Evolutionary conservation across 2,888 invertebrate species (phyloP).

Genomic region (Hypomecis punctinalis): DNA sequence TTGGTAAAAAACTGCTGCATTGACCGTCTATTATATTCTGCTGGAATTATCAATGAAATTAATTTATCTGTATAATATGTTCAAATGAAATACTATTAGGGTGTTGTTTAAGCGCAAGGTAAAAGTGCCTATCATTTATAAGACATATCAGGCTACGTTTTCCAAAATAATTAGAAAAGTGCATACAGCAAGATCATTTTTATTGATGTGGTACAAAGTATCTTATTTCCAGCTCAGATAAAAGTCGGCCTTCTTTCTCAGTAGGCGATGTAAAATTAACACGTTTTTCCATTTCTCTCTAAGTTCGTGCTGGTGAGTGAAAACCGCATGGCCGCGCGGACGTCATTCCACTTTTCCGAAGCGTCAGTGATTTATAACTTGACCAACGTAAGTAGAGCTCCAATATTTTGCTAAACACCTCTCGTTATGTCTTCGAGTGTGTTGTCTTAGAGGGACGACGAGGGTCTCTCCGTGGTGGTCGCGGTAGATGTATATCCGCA

Average conservation of each 20-base stretch:
- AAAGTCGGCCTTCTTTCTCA: constrained; percentile 51
- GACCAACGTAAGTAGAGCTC: constrained; percentile 62
- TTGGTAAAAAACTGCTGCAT: too few relatives aligned
- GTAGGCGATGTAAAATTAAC: constrained; percentile 63
- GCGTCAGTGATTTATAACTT: constrained; percentile 72
- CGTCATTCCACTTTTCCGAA: constrained; percentile 84
- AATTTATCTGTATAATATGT: too few relatives aligned
- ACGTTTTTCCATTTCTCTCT: constrained; percentile 75
- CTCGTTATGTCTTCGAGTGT: constrained; percentile 45
- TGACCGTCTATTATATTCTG: too few relatives aligned
- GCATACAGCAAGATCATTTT: background rate
- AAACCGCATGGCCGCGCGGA: constrained; percentile 77
- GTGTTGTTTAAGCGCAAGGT: too few relatives aligned
- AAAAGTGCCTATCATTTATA: too few relatives aligned
- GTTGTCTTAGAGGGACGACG: constrained; percentile 47
- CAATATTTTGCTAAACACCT: constrained; percentile 48
- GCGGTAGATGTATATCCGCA: constrained; percentile 61
- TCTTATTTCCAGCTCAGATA: constrained; percentile 30
- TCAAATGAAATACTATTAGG: too few relatives aligned
- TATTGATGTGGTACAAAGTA: background rate
- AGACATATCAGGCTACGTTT: too few relatives aligned
- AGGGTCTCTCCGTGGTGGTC: constrained; percentile 64
- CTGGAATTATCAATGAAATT: too few relatives aligned
- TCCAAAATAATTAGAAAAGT: constrained; percentile 20
- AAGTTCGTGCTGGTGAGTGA: constrained; percentile 78